phyloP scores from a whole-genome alignment of 2,888 invertebrate genomes.

The Pheosia gnoma region DNA sequence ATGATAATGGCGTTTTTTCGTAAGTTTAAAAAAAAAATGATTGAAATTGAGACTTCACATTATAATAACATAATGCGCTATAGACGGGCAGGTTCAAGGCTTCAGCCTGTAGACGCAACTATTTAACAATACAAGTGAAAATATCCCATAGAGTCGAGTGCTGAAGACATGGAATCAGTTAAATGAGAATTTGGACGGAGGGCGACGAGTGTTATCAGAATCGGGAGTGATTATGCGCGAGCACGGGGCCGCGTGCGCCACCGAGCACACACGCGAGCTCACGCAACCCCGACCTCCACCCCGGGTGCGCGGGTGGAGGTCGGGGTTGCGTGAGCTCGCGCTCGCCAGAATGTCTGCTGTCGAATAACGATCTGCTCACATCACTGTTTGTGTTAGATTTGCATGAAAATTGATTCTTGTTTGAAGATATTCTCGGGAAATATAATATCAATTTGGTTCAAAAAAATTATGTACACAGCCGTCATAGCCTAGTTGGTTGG shows the following conservation, averaged over 20 bases:
- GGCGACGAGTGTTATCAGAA: neutral
- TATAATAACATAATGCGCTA: no score
- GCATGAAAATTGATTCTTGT: conserved; percentile 1
- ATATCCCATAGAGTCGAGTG: neutral
- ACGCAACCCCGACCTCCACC: neutral
- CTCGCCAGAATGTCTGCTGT: neutral
- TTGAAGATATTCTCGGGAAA: neutral
- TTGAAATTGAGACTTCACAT: no score
- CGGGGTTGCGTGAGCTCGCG: no score
- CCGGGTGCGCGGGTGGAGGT: no score
- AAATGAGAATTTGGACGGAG: neutral
- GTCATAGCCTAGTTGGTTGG: no score
- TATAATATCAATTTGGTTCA: neutral
- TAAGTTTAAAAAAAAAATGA: no score
- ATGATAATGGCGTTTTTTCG: no score
- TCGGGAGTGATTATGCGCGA: neutral
- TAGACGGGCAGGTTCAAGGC: no score
- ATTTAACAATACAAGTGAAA: no score
- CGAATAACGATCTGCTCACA: neutral
- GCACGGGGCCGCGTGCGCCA: neutral
- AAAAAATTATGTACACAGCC: neutral
- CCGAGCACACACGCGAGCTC: neutral
- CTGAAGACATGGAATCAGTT: neutral
- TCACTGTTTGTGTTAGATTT: neutral
- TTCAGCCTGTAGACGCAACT: no score